Evolutionary conservation across 2,797 vertebrate genomes (phyloP), one percentile per base, ranked within the genome.

Genomic region (Tenualosa ilisha): DNA sequence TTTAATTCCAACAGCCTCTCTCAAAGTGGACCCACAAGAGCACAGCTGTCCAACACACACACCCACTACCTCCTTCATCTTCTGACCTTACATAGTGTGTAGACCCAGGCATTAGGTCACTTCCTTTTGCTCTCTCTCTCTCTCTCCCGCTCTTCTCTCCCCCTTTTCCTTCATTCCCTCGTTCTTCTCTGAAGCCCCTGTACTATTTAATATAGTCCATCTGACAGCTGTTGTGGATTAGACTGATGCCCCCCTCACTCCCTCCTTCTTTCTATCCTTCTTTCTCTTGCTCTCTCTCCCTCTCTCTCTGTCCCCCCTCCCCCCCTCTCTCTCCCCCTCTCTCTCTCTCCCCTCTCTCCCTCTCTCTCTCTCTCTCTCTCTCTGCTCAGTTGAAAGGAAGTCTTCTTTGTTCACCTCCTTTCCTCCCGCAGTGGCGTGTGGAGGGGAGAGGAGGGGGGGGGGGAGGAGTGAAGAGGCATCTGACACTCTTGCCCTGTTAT

Each of bases 1-100:
- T 90, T 91, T 90, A 91, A 91, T 89, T 87, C 88, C 84, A 89
- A 86, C 85, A 86, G 84, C 86, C 87, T 86, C 65, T 82, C 81
- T 75, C 53, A 7, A 86, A 88, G 81, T 85, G 88, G 75, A 40
- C 81, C 82, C 24, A 65, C 82, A 88, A 88, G 56, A 51, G 86
- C 88, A 89, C 91, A 91, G 89, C 91, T 91, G 88, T 85, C 85
- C 9, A 75, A 24, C 84, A 81, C 31, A 59, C 51, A 81, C 63
- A 68, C 63, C 37, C 63, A 72, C 65, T 31, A 72, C 65, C 24
- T 6, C 22, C 56, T 61, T 61, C 56, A 61, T 61, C 56, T 24
- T 61, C 20, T 61, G 56, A 61, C 56, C 56, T 61, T 61, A 61
- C 56, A 56, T 15, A 61, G 56, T n/a, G 56, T 61, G 56, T 61